Conservation (phyloP, 2,797 vertebrate species). For the Brachymystax lenok region DNA sequence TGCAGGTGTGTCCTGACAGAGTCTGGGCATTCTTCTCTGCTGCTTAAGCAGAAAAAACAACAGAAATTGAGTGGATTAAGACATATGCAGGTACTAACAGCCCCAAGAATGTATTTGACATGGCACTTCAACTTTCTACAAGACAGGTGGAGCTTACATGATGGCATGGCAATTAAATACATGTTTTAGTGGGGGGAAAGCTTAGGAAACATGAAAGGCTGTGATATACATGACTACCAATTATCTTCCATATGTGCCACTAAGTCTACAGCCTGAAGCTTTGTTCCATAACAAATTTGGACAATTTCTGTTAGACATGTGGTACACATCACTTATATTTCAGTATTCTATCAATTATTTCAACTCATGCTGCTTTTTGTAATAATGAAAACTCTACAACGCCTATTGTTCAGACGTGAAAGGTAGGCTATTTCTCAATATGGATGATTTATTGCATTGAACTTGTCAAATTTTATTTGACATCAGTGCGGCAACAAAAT, state of each 20-base stretch:
- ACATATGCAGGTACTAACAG: conserved; percentile 61
- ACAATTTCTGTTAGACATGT: too few relatives aligned
- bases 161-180: conserved; percentile 42
- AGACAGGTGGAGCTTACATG: conserved; percentile 26
- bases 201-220: conserved; percentile 25
- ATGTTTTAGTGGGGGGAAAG: conserved; percentile 32
- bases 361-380: neutral
- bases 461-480: conserved; percentile 28
- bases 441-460: conserved; percentile 36
- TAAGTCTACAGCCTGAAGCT: neutral
- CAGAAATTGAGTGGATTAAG: conserved; percentile 65
- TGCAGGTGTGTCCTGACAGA: conserved; percentile 59
- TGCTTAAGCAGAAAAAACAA: conserved; percentile 68
- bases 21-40: conserved; percentile 59
- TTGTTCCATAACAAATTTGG: neutral
- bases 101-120: conserved; percentile 39
- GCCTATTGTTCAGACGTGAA: conserved; percentile 21
- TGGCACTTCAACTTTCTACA: conserved; percentile 29
- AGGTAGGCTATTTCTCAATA: conserved; percentile 18
- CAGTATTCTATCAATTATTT: neutral
- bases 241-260: conserved; percentile 1
- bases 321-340: neutral
- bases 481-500: conserved; percentile 23
- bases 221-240: conserved; percentile 22
- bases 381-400: neutral